phyloP scores from a whole-genome alignment of 1,140 invertebrate genomes.

The Megalonaias nervosa region DNA sequence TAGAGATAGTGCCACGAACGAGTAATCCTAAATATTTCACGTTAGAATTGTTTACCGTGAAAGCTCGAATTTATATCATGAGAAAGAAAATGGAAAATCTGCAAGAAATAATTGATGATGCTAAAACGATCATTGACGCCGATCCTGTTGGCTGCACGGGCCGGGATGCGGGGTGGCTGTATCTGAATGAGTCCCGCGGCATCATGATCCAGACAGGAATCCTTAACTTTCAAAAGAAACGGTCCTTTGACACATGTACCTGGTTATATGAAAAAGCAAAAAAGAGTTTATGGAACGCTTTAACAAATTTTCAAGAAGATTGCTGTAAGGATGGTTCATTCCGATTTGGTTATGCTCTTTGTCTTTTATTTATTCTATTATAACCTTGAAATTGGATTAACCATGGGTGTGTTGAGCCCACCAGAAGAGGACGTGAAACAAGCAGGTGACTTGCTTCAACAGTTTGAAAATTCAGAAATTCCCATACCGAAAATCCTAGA shows the following conservation, averaged over 20 bases:
- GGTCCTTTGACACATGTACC: conserved; percentile 7
- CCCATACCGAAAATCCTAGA: conserved; percentile 42
- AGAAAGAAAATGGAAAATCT: conserved; percentile 37
- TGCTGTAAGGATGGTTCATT: conserved; percentile 47
- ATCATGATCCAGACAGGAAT: conserved; percentile 31
- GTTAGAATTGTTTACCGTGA: conserved; percentile 39
- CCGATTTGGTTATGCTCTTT: conserved; percentile 45
- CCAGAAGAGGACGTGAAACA: conserved; percentile 17
- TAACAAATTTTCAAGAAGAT: conserved; percentile 41
- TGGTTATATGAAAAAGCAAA: conserved; percentile 19
- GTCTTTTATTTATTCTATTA: conserved; percentile 33
- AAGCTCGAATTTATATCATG: conserved; percentile 39
- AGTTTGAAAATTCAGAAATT: conserved; percentile 32
- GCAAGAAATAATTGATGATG: conserved; percentile 35
- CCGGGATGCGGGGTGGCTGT: conserved; percentile 43
- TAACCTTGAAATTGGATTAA: conserved; percentile 39
- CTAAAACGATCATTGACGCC: conserved; percentile 41
- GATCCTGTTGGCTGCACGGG: conserved; percentile 39
- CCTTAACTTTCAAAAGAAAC: conserved; percentile 35
- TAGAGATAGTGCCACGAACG: conserved; percentile 35
- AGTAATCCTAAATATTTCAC: conserved; percentile 39
- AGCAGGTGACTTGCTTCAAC: conserved; percentile 23
- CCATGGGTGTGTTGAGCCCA: conserved; percentile 26
- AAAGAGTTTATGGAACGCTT: conserved; percentile 31
- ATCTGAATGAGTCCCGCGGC: conserved; percentile 39